phyloP scores from a whole-genome alignment of 2,113 vertebrate species.

The Puma concolor region DNA sequence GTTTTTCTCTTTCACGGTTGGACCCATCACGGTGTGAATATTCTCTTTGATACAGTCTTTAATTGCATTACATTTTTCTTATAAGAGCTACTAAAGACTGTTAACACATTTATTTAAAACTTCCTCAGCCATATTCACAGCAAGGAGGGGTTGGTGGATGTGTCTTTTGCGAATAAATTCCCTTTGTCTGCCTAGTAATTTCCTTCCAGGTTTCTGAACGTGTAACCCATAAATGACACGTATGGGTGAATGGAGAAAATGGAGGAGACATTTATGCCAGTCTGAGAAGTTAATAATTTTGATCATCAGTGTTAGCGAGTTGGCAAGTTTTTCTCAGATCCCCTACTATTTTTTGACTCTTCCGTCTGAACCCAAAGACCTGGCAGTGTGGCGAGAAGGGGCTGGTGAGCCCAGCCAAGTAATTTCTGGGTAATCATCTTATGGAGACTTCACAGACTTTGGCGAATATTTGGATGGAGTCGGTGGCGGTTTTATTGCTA shows the following conservation, averaged over 20 bases:
- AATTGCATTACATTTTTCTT: neutral
- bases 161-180: neutral
- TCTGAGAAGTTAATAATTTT: neutral
- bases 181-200: neutral
- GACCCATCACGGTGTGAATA: neutral
- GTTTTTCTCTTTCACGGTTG: neutral
- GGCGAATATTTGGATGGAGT: neutral
- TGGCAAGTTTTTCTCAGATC: neutral
- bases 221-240: neutral
- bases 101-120: neutral
- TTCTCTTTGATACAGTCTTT: neutral
- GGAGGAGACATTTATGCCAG: neutral
- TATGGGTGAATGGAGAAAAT: neutral
- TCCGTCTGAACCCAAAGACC: neutral
- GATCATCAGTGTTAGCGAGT: neutral
- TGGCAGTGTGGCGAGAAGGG: neutral
- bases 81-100: neutral
- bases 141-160: neutral
- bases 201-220: neutral
- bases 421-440: neutral
- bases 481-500: neutral
- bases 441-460: neutral
- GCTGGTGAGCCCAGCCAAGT: neutral
- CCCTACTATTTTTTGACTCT: neutral
- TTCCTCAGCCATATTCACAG: neutral